phyloP scores from a whole-genome alignment of 2,797 vertebrate genomes.

The Oceanodroma leucorhoa region DNA sequence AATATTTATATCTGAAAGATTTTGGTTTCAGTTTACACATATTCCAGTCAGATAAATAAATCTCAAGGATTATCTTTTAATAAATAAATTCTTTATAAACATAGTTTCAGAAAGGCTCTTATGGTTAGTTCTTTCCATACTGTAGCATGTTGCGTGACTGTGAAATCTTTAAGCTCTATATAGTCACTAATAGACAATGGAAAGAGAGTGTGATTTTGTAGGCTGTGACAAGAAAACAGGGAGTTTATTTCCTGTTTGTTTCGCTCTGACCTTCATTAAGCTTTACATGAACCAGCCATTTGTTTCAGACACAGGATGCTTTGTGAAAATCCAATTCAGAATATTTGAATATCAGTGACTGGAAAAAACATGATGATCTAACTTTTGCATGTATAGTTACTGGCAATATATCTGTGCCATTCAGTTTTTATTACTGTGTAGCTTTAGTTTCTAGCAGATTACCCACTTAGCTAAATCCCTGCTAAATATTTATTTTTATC shows the following conservation, averaged over 20 bases:
- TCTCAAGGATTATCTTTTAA: not conserved
- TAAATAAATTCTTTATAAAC: not conserved
- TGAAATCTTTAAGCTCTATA: not conserved
- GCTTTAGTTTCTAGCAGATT: not conserved
- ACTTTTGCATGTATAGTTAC: not conserved
- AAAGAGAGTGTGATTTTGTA: not conserved
- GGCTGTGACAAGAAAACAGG: not conserved
- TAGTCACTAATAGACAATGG: not conserved
- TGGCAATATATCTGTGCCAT: not conserved
- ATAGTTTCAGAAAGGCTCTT: not conserved
- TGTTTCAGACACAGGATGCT: not conserved
- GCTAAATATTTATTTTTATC: conserved; percentile 17
- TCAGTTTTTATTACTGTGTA: not conserved
- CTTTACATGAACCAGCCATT: not conserved
- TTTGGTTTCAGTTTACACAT: not conserved
- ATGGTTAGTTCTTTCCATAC: not conserved
- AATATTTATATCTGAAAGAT: not conserved
- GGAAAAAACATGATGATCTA: not conserved
- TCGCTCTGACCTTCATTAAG: not conserved
- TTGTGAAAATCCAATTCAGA: not conserved
- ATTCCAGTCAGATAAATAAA: not conserved
- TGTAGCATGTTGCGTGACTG: not conserved
- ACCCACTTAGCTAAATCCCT: not conserved
- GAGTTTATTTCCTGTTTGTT: not conserved
- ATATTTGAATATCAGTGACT: conserved; percentile 1